phyloP scores from a whole-genome alignment of 2,113 vertebrate species.

The Phylloscopus trochilus region DNA sequence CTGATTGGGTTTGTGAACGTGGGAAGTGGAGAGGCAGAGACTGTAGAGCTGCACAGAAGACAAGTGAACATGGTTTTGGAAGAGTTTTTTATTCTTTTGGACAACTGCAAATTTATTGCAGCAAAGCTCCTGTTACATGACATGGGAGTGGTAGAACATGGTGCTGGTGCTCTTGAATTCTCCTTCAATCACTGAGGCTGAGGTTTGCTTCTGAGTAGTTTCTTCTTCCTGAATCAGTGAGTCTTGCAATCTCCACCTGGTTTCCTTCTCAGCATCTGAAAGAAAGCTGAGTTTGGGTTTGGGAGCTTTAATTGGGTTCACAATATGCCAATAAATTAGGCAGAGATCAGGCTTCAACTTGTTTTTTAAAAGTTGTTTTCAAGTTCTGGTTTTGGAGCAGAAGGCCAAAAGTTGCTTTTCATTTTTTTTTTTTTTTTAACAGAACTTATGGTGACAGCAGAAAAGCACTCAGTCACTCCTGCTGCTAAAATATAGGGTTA shows the following conservation, averaged over 20 bases:
- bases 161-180: neutral
- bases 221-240: neutral
- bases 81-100: neutral
- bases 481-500: neutral
- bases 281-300: neutral
- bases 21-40: neutral
- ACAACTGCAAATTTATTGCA: neutral
- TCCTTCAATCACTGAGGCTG: neutral
- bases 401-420: constrained; percentile 3
- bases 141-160: neutral
- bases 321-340: neutral
- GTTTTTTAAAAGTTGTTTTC: neutral
- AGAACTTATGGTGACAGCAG: neutral
- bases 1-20: neutral
- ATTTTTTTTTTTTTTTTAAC: neutral
- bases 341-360: neutral
- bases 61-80: neutral
- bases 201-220: neutral
- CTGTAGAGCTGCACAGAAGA: neutral
- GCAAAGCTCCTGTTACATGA: neutral
- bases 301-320: neutral
- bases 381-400: neutral
- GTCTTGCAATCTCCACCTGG: neutral
- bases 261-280: neutral
- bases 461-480: neutral